A percentile compares a stretch with the other conserved stretches of the same genome.
phyloP scores from a whole-genome alignment of 2,113 vertebrate species.

The Taxidea taxus region DNA sequence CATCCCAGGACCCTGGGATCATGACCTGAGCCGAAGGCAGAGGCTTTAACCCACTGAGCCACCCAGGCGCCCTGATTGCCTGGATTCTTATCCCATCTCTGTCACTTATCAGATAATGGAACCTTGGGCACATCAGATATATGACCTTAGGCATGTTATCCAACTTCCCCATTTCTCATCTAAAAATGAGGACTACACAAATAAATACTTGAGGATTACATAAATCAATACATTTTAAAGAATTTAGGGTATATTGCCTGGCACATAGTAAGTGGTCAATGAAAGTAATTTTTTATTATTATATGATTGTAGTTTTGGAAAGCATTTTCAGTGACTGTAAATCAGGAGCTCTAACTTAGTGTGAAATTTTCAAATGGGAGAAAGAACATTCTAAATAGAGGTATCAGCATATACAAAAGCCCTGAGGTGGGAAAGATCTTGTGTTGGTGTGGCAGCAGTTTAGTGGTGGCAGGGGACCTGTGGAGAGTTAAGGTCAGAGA shows the following conservation, averaged over 20 bases:
- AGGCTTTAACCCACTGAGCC: no score
- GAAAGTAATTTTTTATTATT: neutral
- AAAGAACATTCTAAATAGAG: neutral
- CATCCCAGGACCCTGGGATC: no score
- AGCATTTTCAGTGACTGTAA: constrained; percentile 26
- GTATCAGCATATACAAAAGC: neutral
- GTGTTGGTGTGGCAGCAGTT: neutral
- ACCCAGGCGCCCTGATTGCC: neutral
- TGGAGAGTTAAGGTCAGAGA: neutral
- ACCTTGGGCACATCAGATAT: neutral
- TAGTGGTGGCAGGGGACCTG: neutral
- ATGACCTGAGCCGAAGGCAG: no score
- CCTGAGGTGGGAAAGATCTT: neutral
- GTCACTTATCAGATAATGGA: neutral
- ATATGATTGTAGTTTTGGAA: neutral
- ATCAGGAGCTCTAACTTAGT: neutral
- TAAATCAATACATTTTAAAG: neutral
- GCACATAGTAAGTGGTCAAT: neutral
- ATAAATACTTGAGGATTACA: neutral
- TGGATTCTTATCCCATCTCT: neutral
- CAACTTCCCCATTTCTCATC: neutral
- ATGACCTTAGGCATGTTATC: neutral
- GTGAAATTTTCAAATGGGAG: constrained; percentile 14
- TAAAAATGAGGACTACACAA: neutral
- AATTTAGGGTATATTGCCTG: constrained; percentile 26